Conservation (phyloP, 2,113 vertebrate species). For the Python bivittatus region DNA sequence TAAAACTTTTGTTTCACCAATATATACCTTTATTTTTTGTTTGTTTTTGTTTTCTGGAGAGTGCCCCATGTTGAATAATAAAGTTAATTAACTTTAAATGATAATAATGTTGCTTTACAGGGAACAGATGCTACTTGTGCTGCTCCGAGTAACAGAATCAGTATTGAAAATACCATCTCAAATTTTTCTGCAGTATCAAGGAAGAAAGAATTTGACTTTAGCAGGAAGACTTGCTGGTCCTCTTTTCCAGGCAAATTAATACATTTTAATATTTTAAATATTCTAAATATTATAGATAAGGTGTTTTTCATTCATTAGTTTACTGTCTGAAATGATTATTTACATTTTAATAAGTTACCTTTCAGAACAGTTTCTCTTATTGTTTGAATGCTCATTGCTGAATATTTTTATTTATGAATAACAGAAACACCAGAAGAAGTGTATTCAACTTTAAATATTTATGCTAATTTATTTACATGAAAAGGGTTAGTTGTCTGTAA, state of each 20-base stretch:
- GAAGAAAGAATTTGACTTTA: slow-evolving; percentile 90
- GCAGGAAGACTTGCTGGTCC: slow-evolving; percentile 94
- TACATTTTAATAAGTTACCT: not conserved
- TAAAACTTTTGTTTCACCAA: no score
- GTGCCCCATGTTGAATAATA: not conserved
- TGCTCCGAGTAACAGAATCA: slow-evolving; percentile 95
- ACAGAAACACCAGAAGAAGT: not conserved
- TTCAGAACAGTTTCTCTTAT: not conserved
- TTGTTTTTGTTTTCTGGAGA: not conserved
- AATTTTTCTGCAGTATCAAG: slow-evolving; percentile 86
- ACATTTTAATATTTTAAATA: slow-evolving; percentile 49
- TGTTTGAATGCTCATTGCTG: not conserved
- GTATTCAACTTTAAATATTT: not conserved
- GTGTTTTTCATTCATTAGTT: not conserved
- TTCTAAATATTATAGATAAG: not conserved
- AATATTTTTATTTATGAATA: not conserved
- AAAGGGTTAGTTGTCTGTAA: not conserved
- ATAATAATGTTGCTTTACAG: slow-evolving; percentile 71
- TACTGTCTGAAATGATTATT: not conserved
- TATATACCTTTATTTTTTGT: not conserved
- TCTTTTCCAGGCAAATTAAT: slow-evolving; percentile 90
- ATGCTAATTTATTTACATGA: not conserved
- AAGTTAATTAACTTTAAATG: not conserved
- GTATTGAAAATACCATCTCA: slow-evolving; percentile 96
- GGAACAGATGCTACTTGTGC: slow-evolving; percentile 95